Conservation (phyloP, 2,113 vertebrate species). For the Pteropus alecto region DNA sequence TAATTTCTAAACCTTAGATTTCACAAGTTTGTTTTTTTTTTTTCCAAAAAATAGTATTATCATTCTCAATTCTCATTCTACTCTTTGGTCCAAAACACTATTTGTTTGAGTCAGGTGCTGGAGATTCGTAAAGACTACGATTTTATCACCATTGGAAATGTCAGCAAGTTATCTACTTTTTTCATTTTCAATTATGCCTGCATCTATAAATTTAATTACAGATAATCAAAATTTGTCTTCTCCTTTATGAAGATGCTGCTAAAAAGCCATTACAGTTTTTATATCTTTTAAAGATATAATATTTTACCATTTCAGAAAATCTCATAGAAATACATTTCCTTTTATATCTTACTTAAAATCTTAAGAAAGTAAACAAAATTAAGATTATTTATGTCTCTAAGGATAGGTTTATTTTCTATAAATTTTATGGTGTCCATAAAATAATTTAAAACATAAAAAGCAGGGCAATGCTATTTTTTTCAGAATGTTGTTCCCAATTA, state of each 20-base stretch:
- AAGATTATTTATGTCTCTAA: background rate
- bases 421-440: background rate
- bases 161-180: background rate
- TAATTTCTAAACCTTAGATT: background rate
- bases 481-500: background rate
- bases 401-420: background rate
- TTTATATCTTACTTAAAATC: background rate
- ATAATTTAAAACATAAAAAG: background rate
- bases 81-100: background rate
- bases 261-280: background rate
- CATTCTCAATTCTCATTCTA: background rate
- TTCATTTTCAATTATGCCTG: background rate
- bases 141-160: constrained; percentile 34
- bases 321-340: background rate
- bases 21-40: background rate
- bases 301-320: background rate
- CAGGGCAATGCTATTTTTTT: background rate
- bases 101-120: constrained; percentile 18
- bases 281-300: background rate
- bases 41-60: background rate
- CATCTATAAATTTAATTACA: background rate
- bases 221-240: background rate
- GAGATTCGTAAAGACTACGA: background rate
- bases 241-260: background rate
- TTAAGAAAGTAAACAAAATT: background rate